Conservation (phyloP, 2,888 invertebrate genomes). For the Epinotia ramella region DNA sequence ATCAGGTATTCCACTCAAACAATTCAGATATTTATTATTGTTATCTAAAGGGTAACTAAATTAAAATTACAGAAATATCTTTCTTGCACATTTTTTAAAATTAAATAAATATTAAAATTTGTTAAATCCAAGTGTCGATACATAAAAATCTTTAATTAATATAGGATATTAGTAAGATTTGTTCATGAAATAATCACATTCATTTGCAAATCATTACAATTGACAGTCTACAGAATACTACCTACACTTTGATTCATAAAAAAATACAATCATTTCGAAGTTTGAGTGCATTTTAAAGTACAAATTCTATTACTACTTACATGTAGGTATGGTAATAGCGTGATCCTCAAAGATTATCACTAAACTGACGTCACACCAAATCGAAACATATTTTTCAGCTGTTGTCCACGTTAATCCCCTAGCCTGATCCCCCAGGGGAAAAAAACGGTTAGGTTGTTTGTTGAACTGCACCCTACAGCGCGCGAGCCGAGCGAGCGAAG, state of each 20-base stretch:
- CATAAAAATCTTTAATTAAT: conserved; percentile 8
- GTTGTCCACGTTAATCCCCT: too few species aligned
- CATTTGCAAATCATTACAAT: conserved; percentile 6
- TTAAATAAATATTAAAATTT: conserved; percentile 10
- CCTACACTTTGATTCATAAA: conserved; percentile 1
- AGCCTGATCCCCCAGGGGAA: too few species aligned
- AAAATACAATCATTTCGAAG: conserved; percentile 18
- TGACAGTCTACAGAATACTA: neutral
- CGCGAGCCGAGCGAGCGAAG: too few species aligned
- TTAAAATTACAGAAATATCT: neutral
- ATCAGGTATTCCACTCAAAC: neutral
- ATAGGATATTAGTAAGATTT: conserved; percentile 3
- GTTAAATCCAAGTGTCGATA: neutral
- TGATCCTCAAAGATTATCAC: neutral
- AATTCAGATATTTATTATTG: conserved; percentile 5
- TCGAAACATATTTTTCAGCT: too few species aligned
- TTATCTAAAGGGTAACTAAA: conserved; percentile 13
- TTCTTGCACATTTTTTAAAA: neutral
- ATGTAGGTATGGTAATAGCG: conserved; percentile 12
- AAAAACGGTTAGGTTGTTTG: too few species aligned
- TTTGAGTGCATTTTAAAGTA: conserved; percentile 21
- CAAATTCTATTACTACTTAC: conserved; percentile 37
- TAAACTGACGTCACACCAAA: neutral
- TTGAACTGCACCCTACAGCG: too few species aligned
- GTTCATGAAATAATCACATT: conserved; percentile 19